phyloP scores from a whole-genome alignment of 2,113 vertebrate species.

The Corythornis vintsioides region DNA sequence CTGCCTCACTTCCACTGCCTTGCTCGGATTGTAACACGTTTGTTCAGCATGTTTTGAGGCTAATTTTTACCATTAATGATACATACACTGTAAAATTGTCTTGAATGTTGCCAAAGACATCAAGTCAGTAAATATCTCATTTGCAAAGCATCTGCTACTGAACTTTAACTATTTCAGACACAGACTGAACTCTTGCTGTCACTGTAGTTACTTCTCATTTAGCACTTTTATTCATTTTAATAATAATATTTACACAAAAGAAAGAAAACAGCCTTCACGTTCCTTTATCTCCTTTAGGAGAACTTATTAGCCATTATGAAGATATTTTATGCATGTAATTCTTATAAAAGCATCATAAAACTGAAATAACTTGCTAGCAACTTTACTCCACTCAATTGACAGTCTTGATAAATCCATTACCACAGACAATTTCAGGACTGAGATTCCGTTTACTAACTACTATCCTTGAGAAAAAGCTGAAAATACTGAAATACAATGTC shows the following conservation, averaged over 20 bases:
- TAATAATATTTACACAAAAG: conserved; percentile 30
- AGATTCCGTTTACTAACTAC: background rate
- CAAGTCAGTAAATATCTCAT: conserved; percentile 6
- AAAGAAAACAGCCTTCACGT: background rate
- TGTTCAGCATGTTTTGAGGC: background rate
- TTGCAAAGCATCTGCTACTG: conserved; percentile 57
- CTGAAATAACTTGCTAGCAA: conserved; percentile 22
- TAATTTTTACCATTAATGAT: background rate
- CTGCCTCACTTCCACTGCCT: background rate
- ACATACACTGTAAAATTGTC: conserved; percentile 17
- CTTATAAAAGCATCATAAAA: conserved; percentile 43
- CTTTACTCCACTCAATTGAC: conserved; percentile 14
- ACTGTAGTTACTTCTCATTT: conserved; percentile 52
- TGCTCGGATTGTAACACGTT: background rate
- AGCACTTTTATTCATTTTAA: conserved; percentile 50
- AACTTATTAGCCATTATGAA: conserved; percentile 52
- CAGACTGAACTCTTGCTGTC: conserved; percentile 33
- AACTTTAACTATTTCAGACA: conserved; percentile 51
- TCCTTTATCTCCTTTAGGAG: background rate
- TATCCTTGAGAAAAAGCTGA: background rate
- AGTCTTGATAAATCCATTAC: conserved; percentile 2
- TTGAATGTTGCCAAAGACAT: conserved; percentile 25
- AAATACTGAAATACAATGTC: background rate
- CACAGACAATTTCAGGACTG: background rate
- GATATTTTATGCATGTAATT: conserved; percentile 25